Evolutionary conservation across 1,140 invertebrate species (phyloP), one percentile per base, ranked within the genome.

Genomic region (Lepeophtheirus salmonis): DNA sequence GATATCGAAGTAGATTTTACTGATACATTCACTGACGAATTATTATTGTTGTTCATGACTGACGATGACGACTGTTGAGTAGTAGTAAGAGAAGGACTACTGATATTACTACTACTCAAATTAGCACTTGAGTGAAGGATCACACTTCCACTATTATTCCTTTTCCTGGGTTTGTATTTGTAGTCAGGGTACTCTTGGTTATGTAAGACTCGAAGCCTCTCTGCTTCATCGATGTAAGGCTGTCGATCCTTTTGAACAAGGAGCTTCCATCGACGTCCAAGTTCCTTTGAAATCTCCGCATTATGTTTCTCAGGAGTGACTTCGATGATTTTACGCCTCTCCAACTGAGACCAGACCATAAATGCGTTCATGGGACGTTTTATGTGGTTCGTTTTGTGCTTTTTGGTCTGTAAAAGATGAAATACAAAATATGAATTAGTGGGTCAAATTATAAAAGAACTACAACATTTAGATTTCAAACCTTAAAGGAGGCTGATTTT

Each of bases 361-460:
- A 96, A 96, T 50, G 90, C 89, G 72, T 96, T 96, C 90, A 96
- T 96, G 12, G 90, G 90, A 67, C 90, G 77, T 72, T 95, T 95
- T 70, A 95, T 89, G 78, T 95, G 90, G 69, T 89, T 89, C 48
- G 86, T 86, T 67, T 86, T 88, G 74, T 91, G 89, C 75, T 92
- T 91, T 74, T 91, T 91, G 3, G 86, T 90, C 87, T 90, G 80
- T 18, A 61, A 41, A 65, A 56, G 52, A 54, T 10, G 30, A 41
- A 41, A n/a, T 6, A n/a, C n/a, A n/a, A n/a, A n/a, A n/a, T n/a
- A n/a, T n/a, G n/a, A n/a, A n/a, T n/a, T n/a, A n/a, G n/a, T n/a
- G n/a, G n/a, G n/a, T n/a, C n/a, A n/a, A n/a, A n/a, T n/a, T n/a
- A n/a, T n/a, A n/a, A n/a, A n/a, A n/a, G n/a, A n/a, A n/a, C n/a